phyloP scores from a whole-genome alignment of 2,113 vertebrate species.

The Diadophis punctatus region DNA sequence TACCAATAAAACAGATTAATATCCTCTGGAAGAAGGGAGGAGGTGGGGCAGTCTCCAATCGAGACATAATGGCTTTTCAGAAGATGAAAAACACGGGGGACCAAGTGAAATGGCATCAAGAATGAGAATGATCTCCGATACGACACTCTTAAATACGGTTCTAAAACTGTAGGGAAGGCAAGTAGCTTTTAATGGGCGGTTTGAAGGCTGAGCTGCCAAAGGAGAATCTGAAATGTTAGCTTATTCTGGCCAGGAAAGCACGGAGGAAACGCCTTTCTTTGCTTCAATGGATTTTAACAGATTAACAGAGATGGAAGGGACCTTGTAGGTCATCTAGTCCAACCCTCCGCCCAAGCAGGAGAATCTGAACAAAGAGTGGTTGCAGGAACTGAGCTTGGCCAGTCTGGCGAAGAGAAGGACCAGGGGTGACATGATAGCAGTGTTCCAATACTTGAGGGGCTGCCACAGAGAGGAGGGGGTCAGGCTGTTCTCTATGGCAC shows the following conservation, averaged over 20 bases:
- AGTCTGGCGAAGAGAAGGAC: no score
- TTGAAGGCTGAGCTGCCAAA: constrained; percentile 34
- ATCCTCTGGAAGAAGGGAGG: constrained; percentile 63
- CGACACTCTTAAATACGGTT: constrained; percentile 69
- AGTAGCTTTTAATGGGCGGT: constrained; percentile 39
- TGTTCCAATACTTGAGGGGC: no score
- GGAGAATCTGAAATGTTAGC: constrained; percentile 37
- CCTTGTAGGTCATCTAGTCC: no score
- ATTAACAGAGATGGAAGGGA: no score
- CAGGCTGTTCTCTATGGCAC: no score
- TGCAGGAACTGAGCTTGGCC: no score
- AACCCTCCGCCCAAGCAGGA: no score
- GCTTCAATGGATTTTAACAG: not conserved
- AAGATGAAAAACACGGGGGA: constrained; percentile 53
- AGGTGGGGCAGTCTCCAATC: constrained; percentile 71
- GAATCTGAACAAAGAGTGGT: no score
- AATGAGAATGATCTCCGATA: constrained; percentile 70
- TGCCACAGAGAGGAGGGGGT: no score
- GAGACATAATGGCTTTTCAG: constrained; percentile 68
- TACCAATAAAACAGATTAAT: constrained; percentile 76
- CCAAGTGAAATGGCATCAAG: constrained; percentile 53
- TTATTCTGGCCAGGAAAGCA: constrained; percentile 15
- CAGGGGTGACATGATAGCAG: no score
- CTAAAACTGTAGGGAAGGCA: constrained; percentile 39
- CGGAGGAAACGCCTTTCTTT: not conserved